Percentiles rank a stretch among this genome's conserved stretches.
Evolutionary conservation across 2,888 invertebrate genomes (phyloP).

Genomic region (Adela reaumurella): DNA sequence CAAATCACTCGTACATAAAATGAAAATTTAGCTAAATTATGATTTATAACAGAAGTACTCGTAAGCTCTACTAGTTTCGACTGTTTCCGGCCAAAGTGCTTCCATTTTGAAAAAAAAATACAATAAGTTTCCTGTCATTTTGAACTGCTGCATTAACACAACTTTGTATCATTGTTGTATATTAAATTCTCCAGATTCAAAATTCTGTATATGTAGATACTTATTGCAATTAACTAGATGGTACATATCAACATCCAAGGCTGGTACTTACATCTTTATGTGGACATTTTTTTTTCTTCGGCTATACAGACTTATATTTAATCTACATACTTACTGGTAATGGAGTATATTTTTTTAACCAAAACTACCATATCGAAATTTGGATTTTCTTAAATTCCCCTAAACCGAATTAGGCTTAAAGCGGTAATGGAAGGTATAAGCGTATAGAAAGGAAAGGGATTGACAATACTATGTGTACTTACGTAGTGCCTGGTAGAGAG

Average conservation of each 20-base stretch:
- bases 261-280: too few species aligned
- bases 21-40: too few species aligned
- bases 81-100: background rate
- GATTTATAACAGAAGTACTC: too few species aligned
- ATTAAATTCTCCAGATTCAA: too few species aligned
- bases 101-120: background rate
- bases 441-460: background rate
- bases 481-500: background rate
- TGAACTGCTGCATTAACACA: background rate
- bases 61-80: background rate
- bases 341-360: background rate
- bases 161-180: too few species aligned
- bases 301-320: too few species aligned
- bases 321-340: background rate
- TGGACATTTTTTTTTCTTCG: too few species aligned
- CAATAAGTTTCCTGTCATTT: background rate
- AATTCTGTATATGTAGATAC: too few species aligned
- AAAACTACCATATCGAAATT: background rate
- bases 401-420: background rate
- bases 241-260: too few species aligned
- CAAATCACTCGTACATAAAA: too few species aligned
- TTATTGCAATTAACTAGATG: too few species aligned
- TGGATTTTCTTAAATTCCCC: background rate
- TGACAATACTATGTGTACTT: background rate
- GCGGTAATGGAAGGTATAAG: background rate